Conservation (phyloP, 2,113 vertebrate genomes). For the Apistogramma diplotaenia region DNA sequence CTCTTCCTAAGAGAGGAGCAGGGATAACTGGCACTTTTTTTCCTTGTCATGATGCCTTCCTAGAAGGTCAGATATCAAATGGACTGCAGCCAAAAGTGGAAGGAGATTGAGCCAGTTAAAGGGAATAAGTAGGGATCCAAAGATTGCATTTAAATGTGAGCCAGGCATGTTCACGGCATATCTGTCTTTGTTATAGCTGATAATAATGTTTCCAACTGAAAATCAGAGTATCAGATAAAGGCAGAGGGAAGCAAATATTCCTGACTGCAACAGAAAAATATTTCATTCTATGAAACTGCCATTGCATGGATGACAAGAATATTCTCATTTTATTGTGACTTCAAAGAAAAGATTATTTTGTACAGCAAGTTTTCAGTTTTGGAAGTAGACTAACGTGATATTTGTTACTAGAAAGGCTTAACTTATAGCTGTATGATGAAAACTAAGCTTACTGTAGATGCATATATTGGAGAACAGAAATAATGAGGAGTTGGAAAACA, state of each 20-base stretch:
- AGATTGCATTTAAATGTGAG: neutral
- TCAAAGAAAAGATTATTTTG: neutral
- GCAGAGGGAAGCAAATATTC: neutral
- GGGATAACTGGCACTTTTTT: neutral
- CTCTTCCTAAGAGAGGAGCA: neutral
- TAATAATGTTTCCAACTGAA: neutral
- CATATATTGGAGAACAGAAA: neutral
- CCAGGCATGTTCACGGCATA: neutral
- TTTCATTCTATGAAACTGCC: neutral
- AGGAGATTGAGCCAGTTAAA: constrained; percentile 36
- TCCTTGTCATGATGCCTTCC: constrained; percentile 10
- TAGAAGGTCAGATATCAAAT: constrained; percentile 36
- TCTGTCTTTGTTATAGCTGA: neutral
- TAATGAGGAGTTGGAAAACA: neutral
- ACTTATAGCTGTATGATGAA: neutral
- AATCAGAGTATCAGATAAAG: neutral
- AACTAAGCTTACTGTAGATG: neutral
- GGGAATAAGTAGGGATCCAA: constrained; percentile 46
- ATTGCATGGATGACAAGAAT: neutral
- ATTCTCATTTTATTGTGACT: neutral
- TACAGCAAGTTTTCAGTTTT: neutral
- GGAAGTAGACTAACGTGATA: neutral
- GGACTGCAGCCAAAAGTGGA: constrained; percentile 42
- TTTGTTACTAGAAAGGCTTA: neutral
- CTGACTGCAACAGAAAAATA: neutral